Evolutionary conservation across 2,888 invertebrate genomes (phyloP).

Genomic region (Troglohyphantes excavatus): DNA sequence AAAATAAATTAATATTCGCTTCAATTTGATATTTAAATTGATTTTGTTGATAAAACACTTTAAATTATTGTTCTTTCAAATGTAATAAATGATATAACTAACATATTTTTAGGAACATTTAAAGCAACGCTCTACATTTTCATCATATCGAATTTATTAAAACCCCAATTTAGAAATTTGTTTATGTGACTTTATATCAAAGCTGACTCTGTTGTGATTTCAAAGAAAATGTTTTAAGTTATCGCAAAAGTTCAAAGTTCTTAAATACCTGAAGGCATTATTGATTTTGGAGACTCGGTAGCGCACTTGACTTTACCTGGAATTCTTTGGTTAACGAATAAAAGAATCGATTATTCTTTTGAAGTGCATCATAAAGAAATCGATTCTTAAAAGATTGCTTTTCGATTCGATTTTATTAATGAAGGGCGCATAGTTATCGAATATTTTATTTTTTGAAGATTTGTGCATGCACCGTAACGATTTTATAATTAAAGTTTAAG

Average conservation of each 20-base stretch:
- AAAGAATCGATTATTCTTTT: background rate
- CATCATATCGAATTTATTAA: background rate
- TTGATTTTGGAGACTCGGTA: background rate
- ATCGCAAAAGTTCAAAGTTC: background rate
- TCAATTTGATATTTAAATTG: no score
- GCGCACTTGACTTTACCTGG: background rate
- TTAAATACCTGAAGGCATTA: background rate
- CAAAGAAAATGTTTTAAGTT: background rate
- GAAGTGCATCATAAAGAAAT: background rate
- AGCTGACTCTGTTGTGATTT: background rate
- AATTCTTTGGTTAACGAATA: background rate
- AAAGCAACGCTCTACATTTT: no score
- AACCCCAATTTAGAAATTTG: background rate
- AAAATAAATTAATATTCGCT: no score
- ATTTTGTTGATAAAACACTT: no score
- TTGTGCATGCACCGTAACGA: no score
- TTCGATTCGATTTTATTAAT: background rate
- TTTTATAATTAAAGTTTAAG: no score
- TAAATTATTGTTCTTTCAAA: no score
- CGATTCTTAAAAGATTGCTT: background rate
- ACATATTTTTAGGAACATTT: no score
- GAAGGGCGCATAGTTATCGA: background rate
- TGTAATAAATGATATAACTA: no score
- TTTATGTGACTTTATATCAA: background rate
- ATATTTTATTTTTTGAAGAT: no score